Base-by-base conservation (phyloP, 2,888 invertebrate species). In the Desoria tigrina region DNA sequence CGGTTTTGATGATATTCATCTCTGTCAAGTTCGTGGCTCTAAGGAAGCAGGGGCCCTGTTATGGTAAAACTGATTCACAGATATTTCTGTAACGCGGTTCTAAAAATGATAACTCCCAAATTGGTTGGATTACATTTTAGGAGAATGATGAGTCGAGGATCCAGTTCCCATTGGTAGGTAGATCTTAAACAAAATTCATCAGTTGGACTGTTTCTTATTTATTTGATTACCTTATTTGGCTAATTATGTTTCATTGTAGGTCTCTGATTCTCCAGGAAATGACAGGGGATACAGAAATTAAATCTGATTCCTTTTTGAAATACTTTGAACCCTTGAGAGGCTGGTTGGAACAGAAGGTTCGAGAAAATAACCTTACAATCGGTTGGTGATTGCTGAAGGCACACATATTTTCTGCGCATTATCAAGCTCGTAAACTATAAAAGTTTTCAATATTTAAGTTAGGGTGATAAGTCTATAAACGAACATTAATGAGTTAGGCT, bases 21-120 rank as follows among this genome's bases (percentile, higher is more conserved):
- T 77, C 23, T 83, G 83, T 76, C 81, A 81, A 69, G 80, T 83
- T 53, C 79, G 80, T 70, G 75, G 78, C 39, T 81, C 79, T 18
- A 78, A 73, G 45, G 76, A 74, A 42, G 82, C 82, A 1, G 83
- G 83, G 14, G 61, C 75, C 6, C 74, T 78, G 32, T 75, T 82
- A 2, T 78, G 78, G 81, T 58, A 51, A 14, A 21, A 80, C 72
- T 74, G 14, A 39, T 9, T 39, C 16, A 39, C 9, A 39, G 9
- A 11, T 11, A 39, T 39, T 39, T 16, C 39, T 39, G 9, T 39
- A 39, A 9, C 39, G 39, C 9, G 21, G 21, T 45, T 16, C 45
- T 11, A 45, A 45, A 45, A 45, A 45, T 9, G 39, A 39, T 39
- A 39, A n/a, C n/a, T n/a, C n/a, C n/a, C n/a, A n/a, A n/a, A n/a